These are phyloP conservation scores for Fratercula arctica DNA, from an alignment of 2,797 vertebrate genomes.

Conservation along the genomic window DNA sequence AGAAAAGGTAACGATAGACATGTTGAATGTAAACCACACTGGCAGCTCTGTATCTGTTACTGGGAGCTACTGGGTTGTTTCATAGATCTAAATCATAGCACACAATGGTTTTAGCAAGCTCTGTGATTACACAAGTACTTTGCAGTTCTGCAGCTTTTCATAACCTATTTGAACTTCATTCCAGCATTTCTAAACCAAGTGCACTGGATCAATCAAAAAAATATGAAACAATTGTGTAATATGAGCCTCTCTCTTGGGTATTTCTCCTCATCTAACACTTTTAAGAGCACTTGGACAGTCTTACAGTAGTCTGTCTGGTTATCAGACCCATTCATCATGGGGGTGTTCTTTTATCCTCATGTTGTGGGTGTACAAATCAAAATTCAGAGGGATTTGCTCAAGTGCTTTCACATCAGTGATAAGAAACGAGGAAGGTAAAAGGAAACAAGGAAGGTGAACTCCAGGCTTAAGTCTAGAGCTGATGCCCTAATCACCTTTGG, in stretches of 20 bases:
- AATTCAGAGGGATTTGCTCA: neutral
- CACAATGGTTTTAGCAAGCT: neutral
- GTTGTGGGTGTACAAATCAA: neutral
- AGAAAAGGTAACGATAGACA: accelerated
- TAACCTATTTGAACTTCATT: neutral
- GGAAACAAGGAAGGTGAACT: neutral
- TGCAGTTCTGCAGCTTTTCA: neutral
- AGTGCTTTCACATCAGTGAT: neutral
- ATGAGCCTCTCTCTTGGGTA: neutral
- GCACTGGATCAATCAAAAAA: neutral
- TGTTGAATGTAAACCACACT: neutral
- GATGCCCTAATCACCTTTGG: neutral
- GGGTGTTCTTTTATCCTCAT: neutral
- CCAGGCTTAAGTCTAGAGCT: neutral
- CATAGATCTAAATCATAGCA: neutral
- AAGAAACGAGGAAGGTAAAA: neutral
- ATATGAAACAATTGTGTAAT: neutral
- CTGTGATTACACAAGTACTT: neutral
- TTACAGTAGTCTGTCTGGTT: neutral
- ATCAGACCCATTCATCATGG: neutral
- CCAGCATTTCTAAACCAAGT: neutral
- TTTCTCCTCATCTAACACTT: neutral
- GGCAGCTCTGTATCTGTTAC: neutral
- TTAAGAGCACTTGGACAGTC: neutral
- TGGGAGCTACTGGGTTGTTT: neutral